Base-by-base conservation (phyloP, 2,888 invertebrate genomes). In the Tanytarsus gracilentus region DNA sequence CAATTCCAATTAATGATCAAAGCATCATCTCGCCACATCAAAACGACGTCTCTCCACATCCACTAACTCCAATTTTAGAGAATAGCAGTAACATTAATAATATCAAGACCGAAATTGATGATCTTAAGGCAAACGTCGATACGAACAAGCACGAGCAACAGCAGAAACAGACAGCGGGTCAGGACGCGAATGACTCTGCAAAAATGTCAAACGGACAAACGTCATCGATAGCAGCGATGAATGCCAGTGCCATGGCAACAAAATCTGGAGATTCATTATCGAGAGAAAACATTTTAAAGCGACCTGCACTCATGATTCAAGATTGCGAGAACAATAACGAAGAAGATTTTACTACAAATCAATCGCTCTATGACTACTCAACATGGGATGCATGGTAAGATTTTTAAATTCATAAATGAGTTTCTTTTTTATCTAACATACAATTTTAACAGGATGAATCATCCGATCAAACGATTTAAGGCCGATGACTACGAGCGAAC, bases 341-440 rank as follows among this genome's bases (percentile, higher is more conserved):
- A 25, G 90, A 90, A 66, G 91, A 93, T 70, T 87, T 86, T 70
- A 83, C 84, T 66, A 81, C 84, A 61, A 78, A 88, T 64, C 85
- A 88, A 66, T 81, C 87, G 76, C 79, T 96, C 18, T 95, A 95
- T 74, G 93, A 95, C 75, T 93, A 92, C 76, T 81, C 88, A 65
- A 84, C 85, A 66, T 79, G 89, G 66, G 82, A 88, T 70, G 86
- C 86, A 44, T 93, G 92, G 93, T 88, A 70, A 78, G 81, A 40
- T 21, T 14, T 30, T 11, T 39, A 27, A n/a, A 30, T 9, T 30
- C 29, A n/a, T 44, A 16, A 44, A 33, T 11, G n/a, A 33, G n/a
- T 44, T 44, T 1, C 1, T 9, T 14, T 11, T 39, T 26, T 16
- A 33, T 33, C 7, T 29, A 36, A 8, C 21, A 3, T n/a, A 21